phyloP scores from a whole-genome alignment of 2,113 vertebrate genomes.

The Platysteira castanea region DNA sequence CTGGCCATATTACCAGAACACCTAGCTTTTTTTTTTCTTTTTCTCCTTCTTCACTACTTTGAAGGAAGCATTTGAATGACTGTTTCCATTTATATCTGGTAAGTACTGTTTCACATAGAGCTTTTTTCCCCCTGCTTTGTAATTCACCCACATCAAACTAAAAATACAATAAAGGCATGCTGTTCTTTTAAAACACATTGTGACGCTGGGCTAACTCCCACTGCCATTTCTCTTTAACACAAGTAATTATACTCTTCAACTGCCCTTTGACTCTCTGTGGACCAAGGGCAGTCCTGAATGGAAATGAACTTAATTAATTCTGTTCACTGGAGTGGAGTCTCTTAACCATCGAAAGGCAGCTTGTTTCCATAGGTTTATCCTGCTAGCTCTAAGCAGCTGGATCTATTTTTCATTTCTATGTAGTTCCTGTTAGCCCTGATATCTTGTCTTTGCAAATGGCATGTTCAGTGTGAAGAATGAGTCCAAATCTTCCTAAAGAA shows the following conservation, averaged over 20 bases:
- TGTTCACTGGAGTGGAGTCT: conserved; percentile 41
- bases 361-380: conserved; percentile 39
- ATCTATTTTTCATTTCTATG: conserved; percentile 2
- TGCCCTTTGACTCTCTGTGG: conserved; percentile 65
- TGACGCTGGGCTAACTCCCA: conserved; percentile 9
- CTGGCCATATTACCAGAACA: not conserved
- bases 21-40: not conserved
- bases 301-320: conserved; percentile 73
- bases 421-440: not conserved
- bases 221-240: conserved; percentile 62
- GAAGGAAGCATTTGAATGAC: conserved; percentile 32
- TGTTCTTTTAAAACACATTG: conserved; percentile 57
- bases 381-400: not conserved
- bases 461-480: not conserved
- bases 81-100: conserved; percentile 51
- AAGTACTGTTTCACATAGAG: conserved; percentile 49
- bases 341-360: conserved; percentile 26
- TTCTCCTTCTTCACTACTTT: not conserved
- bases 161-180: conserved; percentile 52
- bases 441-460: not conserved
- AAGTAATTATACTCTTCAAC: conserved; percentile 67
- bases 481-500: not conserved
- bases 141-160: conserved; percentile 54
- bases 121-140: not conserved
- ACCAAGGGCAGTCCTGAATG: conserved; percentile 52